Conservation (phyloP, 2,888 invertebrate genomes). For the Hesperia comma region DNA sequence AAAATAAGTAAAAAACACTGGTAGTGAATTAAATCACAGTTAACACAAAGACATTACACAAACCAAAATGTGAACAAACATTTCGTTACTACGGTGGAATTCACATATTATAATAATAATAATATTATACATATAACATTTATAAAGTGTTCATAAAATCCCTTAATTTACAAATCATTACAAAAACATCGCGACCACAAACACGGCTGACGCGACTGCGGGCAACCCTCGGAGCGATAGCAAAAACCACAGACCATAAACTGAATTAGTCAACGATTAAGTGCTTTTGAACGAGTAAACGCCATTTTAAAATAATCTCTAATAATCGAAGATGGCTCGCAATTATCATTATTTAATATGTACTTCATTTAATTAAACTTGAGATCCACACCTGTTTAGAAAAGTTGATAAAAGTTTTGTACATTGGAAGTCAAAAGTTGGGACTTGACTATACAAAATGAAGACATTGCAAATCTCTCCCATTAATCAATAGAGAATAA, state of each 20-base stretch:
- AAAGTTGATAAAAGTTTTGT: too few species aligned
- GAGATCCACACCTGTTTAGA: too few species aligned
- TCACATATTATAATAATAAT: conserved; percentile 30
- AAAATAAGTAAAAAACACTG: conserved; percentile 18
- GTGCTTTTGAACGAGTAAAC: background rate
- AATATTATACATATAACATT: conserved; percentile 31
- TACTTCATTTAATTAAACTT: too few species aligned
- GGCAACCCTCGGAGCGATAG: conserved; percentile 32
- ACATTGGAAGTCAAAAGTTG: too few species aligned
- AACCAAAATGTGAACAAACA: conserved; percentile 37
- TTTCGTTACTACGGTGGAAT: conserved; percentile 34
- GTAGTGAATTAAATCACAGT: conserved; percentile 14
- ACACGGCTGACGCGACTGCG: conserved; percentile 2
- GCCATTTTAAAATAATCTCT: too few species aligned
- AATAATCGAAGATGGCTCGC: too few species aligned
- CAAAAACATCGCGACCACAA: conserved; percentile 13
- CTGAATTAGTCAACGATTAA: background rate
- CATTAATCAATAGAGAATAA: too few species aligned
- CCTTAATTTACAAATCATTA: conserved; percentile 28
- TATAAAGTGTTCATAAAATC: conserved; percentile 36
- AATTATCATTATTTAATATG: too few species aligned
- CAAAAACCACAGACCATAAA: background rate
- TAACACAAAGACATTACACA: conserved; percentile 6
- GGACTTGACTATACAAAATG: too few species aligned
- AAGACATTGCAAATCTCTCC: too few species aligned